Evolutionary conservation across 2,888 invertebrate species (phyloP), one percentile per base, ranked within the genome.

Genomic region (Sturmia bella): DNA sequence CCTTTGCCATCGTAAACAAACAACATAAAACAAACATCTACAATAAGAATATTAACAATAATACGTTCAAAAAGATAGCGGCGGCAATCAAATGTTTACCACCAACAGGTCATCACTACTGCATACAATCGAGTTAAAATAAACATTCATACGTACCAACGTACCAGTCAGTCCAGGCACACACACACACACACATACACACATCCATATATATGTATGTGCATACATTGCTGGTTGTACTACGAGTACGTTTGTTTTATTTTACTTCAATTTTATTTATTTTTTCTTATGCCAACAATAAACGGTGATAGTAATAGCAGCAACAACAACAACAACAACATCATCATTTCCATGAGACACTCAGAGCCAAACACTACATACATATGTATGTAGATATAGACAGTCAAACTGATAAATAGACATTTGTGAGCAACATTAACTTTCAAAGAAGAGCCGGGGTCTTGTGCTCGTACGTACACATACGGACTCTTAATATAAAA

Each of bases 71-170:
- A 39, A 74, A 57, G 45, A 82, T 70, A 69, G 78, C 64, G 57
- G 74, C 77, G 59, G 68, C 66, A 81, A 69, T 57, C 43, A 73
- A 73, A 76, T 72, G 48, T 54, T 70, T 77, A 61, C 73, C 72
- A 68, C 81, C 78, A 74, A 69, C 77, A 82, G 82, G 77, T 82
- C 82, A 82, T 64, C 61, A 80, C 56, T 75, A 61, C 70, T 61
- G 80, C 70, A 63, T 57, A 61, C 74, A 63, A 50, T 75, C 27
- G 50, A 50, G 52, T 32, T 7, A 32, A 32, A 32, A 32, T 32
- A 32, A 32, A 32, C 32, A 32, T 32, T 3, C 32, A 32, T 7
- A 48, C 12, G 12, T n/a, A n/a, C n/a, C n/a, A n/a, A n/a, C 56
- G 32, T 32, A 7, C 32, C 32, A 32, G 32, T 1, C 9, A 5